Percentiles rank a stretch among this genome's conserved stretches.
phyloP scores from a whole-genome alignment of 2,113 vertebrate species.

The Pogonocichla stellata region DNA sequence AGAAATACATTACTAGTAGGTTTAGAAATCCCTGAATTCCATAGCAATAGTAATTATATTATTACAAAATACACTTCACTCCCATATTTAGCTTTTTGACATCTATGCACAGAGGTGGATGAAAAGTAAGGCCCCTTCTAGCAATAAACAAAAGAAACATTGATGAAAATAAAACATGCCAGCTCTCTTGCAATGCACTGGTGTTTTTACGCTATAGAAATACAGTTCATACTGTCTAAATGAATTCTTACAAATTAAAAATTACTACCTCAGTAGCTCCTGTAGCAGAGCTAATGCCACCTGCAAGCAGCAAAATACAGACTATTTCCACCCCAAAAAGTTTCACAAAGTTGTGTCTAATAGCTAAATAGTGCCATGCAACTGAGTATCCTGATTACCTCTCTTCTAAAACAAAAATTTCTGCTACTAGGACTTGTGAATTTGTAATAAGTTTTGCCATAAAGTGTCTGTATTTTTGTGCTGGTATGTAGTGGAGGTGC shows the following conservation, averaged over 20 bases:
- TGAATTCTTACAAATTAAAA: neutral
- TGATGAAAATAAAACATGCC: neutral
- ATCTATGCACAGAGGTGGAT: neutral
- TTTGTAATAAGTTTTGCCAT: neutral
- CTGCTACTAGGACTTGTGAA: neutral
- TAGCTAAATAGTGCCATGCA: neutral
- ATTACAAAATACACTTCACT: neutral
- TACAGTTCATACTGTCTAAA: neutral
- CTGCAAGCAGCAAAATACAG: neutral
- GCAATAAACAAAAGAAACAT: neutral
- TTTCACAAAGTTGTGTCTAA: neutral
- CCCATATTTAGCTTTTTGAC: neutral
- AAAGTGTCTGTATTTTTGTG: neutral
- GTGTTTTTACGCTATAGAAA: neutral
- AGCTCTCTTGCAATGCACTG: neutral
- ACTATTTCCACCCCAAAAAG: neutral
- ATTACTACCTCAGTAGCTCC: neutral
- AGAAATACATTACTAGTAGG: neutral
- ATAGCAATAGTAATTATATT: neutral
- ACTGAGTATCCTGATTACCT: neutral
- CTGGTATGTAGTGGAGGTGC: too few relatives aligned
- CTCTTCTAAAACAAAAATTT: neutral
- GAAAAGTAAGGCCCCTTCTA: neutral
- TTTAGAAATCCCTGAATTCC: neutral
- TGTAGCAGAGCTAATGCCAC: neutral